phyloP scores from a whole-genome alignment of 2,888 invertebrate species.

The Caenorhabditis sp. region DNA sequence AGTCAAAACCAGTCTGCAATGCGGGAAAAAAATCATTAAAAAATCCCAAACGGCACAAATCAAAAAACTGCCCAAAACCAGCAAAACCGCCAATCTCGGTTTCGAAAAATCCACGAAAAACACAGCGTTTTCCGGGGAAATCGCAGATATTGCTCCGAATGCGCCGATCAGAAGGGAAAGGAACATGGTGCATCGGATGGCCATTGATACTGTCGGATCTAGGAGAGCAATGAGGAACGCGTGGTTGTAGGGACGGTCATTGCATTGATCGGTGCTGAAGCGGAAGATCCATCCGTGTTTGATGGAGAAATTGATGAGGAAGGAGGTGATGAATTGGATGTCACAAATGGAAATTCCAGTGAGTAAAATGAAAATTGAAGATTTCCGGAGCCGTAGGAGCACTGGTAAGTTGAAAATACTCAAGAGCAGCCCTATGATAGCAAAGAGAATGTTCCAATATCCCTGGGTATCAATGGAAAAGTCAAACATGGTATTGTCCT shows the following conservation, averaged over 20 bases:
- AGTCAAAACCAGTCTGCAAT: too few relatives aligned
- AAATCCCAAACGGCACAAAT: neutral
- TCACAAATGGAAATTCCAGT: slow-evolving; percentile 15
- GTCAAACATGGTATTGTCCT: neutral
- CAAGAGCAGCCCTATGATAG: neutral
- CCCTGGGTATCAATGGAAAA: neutral
- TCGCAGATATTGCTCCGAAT: neutral
- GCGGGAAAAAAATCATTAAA: neutral
- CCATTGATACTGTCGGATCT: neutral
- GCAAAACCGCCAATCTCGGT: neutral
- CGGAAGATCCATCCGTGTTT: neutral
- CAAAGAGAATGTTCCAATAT: neutral
- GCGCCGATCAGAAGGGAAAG: slow-evolving; percentile 11
- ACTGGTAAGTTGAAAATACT: slow-evolving; percentile 14
- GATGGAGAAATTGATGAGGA: neutral
- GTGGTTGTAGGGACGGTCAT: neutral
- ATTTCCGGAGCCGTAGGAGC: neutral
- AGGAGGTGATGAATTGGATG: neutral
- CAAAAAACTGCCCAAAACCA: neutral
- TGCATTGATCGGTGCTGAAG: neutral
- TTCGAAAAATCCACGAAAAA: neutral
- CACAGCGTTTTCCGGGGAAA: neutral
- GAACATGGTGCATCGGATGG: neutral
- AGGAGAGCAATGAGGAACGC: neutral
- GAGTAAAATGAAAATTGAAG: slow-evolving; percentile 17